These are phyloP conservation scores for Troilus luridus DNA, from an alignment of 2,888 invertebrate genomes.

Conservation along the genomic window DNA sequence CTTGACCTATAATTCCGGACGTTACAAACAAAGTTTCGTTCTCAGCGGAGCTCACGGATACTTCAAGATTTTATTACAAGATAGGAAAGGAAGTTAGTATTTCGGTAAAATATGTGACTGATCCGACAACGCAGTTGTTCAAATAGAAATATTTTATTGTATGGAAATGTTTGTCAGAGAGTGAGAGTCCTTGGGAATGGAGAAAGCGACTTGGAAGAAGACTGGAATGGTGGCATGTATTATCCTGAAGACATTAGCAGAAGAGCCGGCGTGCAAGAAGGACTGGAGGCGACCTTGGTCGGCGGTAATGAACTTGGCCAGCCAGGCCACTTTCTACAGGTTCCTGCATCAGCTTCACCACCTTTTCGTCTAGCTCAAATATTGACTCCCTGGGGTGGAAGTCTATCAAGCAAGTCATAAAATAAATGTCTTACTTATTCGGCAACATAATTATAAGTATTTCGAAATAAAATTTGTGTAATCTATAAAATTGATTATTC, in stretches of 20 bases:
- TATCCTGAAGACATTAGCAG: neutral
- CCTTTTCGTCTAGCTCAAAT: neutral
- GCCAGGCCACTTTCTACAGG: constrained; percentile 9
- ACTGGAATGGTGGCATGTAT: neutral
- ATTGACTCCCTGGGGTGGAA: no score
- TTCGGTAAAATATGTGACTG: neutral
- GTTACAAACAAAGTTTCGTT: neutral
- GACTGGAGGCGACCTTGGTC: neutral
- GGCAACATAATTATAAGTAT: no score
- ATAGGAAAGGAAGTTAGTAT: neutral
- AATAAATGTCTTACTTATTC: no score
- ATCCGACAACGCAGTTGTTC: neutral
- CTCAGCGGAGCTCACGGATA: neutral
- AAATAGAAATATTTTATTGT: neutral
- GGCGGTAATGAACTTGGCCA: constrained; percentile 30
- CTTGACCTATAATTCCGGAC: neutral
- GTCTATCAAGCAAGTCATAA: no score
- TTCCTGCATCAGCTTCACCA: neutral
- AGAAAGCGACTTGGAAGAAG: neutral
- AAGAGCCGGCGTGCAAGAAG: neutral
- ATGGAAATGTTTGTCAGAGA: neutral
- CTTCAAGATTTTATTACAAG: neutral
- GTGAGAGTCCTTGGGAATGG: neutral
- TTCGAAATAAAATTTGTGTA: no score
- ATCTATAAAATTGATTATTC: no score